Conservation (phyloP, 2,888 invertebrate genomes). For the Pherbina coryleti region DNA sequence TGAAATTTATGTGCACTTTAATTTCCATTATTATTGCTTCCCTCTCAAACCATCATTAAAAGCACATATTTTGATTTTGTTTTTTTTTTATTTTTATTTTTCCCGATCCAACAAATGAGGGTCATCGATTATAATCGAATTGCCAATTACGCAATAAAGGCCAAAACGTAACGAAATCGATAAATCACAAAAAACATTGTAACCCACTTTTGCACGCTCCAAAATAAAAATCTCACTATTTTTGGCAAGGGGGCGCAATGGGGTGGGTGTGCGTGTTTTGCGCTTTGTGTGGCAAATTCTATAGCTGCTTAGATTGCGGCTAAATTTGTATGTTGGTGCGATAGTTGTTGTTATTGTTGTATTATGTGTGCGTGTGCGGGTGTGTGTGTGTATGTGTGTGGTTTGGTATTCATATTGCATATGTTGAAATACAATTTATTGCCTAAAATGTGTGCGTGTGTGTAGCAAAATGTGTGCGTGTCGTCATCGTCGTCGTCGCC, state of each 20-base stretch:
- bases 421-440: slow-evolving; percentile 3
- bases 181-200: slow-evolving; percentile 45
- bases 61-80: background rate
- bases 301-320: background rate
- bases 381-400: slow-evolving; percentile 10
- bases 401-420: slow-evolving; percentile 12
- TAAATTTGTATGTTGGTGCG: background rate
- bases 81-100: background rate
- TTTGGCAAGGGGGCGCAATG: background rate
- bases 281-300: background rate
- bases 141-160: slow-evolving; percentile 38
- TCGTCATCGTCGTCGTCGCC: background rate
- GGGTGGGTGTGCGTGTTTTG: background rate
- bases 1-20: too few relatives aligned
- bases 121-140: slow-evolving; percentile 17
- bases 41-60: background rate
- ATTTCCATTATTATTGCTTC: background rate
- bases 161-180: slow-evolving; percentile 44
- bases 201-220: slow-evolving; percentile 11
- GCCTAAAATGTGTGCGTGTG: slow-evolving; percentile 7
- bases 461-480: background rate
- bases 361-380: background rate
- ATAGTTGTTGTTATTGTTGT: background rate
- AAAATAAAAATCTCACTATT: background rate
- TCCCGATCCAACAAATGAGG: slow-evolving; percentile 12